Percentiles rank a stretch among this genome's conserved stretches.
Conservation (phyloP, 1,140 invertebrate genomes). For the Bombus turneri region DNA sequence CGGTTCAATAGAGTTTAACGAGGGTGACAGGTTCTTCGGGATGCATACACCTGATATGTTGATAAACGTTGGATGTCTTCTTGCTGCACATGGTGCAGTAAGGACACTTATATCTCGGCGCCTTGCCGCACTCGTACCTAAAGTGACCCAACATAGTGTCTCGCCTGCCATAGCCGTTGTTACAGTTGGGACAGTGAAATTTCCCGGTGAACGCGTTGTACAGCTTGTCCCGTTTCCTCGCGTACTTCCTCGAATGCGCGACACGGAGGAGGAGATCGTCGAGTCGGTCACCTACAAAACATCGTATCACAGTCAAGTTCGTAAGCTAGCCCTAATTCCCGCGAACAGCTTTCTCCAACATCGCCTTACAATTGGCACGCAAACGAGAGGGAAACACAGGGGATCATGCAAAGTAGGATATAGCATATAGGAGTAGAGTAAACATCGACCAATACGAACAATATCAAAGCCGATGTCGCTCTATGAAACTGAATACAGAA, state of each 20-base stretch:
- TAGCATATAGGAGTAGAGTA: neutral
- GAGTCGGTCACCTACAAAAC: slow-evolving; percentile 75
- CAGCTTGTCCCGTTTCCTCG: slow-evolving; percentile 67
- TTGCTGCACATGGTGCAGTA: slow-evolving; percentile 80
- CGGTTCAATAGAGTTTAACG: slow-evolving; percentile 74
- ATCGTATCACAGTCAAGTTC: slow-evolving; percentile 64
- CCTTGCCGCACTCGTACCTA: slow-evolving; percentile 84
- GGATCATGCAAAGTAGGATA: slow-evolving; percentile 49
- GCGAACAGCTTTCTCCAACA: neutral
- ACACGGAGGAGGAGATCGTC: slow-evolving; percentile 36
- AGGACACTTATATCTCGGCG: slow-evolving; percentile 84
- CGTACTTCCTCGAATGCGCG: slow-evolving; percentile 47
- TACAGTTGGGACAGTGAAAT: slow-evolving; percentile 80
- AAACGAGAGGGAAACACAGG: neutral
- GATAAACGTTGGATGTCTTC: slow-evolving; percentile 80
- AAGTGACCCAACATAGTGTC: slow-evolving; percentile 80
- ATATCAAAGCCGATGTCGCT: neutral
- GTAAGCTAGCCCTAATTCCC: neutral
- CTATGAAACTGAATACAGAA: neutral
- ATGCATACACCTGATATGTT: slow-evolving; percentile 77
- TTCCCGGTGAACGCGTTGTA: slow-evolving; percentile 78
- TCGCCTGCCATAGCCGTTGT: slow-evolving; percentile 78
- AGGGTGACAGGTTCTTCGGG: slow-evolving; percentile 74
- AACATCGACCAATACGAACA: neutral
- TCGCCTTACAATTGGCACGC: neutral